Evolutionary conservation across 2,888 invertebrate species (phyloP), one percentile per base, ranked within the genome.

Genomic region (Rotaria sp.): DNA sequence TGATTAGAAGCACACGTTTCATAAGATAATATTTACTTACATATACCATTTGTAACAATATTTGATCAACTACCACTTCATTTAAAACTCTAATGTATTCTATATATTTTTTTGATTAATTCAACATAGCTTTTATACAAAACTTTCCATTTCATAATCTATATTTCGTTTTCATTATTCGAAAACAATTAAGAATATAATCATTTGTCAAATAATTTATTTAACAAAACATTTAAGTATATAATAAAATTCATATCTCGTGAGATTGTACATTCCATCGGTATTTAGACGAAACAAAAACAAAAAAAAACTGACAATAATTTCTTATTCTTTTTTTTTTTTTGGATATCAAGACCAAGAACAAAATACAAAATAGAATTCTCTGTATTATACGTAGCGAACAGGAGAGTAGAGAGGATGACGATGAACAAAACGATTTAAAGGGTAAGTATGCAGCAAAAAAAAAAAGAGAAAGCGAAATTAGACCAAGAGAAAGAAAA

Each of bases 151-250:
- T 15, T 50, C 50, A 15, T 50, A 13, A 45, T 45, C 45, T 45
- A 8, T 45, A 45, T 11, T 45, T 45, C 7, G 11, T 45, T 45
- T 45, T 45, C 45, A 45, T 45, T 45, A 45, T 45, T 45, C 11
- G 11, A 45, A 45, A 11, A 11, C 45, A 45, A 45, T 45, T 45
- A 50, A 50, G 18, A 50, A 50, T 50, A 18, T 50, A 38, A 59
- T 67, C 35, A 67, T 67, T 67, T 67, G 67, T 67, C 67, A 67
- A 67, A 67, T 67, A 67, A 67, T 67, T 67, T 67, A 67, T 67
- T 67, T 67, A 67, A 67, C 67, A 67, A 67, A 67, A 67, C 67
- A 67, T 67, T 67, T 35, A 67, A 67, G 67, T 67, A 18, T 67
- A 67, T 67, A 67, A 67, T 67, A 67, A 67, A 67, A 67, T 67